Conservation (phyloP, 2,113 vertebrate species). For the Columba livia region DNA sequence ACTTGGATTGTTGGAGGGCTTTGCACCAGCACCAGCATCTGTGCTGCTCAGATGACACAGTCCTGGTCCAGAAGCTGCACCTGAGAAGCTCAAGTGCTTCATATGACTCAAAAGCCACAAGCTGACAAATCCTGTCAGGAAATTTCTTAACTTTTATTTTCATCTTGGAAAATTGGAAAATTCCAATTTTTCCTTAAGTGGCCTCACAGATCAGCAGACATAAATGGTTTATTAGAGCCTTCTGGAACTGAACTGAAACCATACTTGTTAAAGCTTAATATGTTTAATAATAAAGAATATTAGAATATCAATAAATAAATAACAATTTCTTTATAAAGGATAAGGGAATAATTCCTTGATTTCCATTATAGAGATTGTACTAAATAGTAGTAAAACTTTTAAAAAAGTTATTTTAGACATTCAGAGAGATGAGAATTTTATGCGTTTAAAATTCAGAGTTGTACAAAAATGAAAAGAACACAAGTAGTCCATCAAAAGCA, state of each 20-base stretch:
- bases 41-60: neutral
- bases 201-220: neutral
- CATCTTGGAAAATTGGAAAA: neutral
- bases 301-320: neutral
- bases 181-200: neutral
- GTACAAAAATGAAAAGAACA: neutral
- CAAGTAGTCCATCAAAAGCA: neutral
- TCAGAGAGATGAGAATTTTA: neutral
- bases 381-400: neutral
- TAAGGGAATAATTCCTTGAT: neutral
- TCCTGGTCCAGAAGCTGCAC: neutral
- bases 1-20: neutral
- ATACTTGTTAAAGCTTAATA: neutral
- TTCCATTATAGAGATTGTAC: neutral
- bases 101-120: neutral
- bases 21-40: neutral
- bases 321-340: neutral
- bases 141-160: neutral
- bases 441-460: neutral
- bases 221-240: neutral
- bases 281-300: neutral
- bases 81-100: neutral
- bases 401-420: neutral
- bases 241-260: neutral
- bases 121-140: neutral